A percentile compares a stretch with the other conserved stretches of the same genome.
These are phyloP conservation scores for Drosophila hamatofila DNA, from an alignment of 2,888 invertebrate genomes.

Conservation along the genomic window DNA sequence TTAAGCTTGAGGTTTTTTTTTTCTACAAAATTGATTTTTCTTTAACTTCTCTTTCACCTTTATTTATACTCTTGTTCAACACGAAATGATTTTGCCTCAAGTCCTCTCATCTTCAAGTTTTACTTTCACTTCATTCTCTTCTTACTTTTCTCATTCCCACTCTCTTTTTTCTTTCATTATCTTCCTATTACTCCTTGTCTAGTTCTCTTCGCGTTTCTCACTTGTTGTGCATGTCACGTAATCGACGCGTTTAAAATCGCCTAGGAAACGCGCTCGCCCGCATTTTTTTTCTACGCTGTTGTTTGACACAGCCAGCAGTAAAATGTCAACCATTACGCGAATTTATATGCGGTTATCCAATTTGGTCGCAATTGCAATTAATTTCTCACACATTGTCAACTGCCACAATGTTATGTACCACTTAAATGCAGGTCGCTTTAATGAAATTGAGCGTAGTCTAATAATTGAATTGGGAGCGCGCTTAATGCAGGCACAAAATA, in stretches of 20 bases:
- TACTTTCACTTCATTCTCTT: background rate
- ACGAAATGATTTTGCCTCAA: no score
- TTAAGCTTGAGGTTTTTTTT: background rate
- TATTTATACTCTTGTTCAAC: background rate
- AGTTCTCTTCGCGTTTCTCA: background rate
- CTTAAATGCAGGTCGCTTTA: conserved; percentile 16
- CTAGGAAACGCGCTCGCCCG: conserved; percentile 21
- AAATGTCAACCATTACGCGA: conserved; percentile 44
- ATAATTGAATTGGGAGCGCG: conserved; percentile 18
- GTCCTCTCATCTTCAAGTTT: background rate
- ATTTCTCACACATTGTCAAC: conserved; percentile 68
- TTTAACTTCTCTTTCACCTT: background rate
- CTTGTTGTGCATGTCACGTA: conserved; percentile 32
- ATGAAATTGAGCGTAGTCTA: conserved; percentile 16
- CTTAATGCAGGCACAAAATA: conserved; percentile 9
- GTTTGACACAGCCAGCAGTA: conserved; percentile 27
- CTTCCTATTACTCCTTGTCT: background rate
- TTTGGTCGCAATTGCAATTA: conserved; percentile 67
- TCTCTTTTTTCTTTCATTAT: no score
- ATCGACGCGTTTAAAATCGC: conserved; percentile 38
- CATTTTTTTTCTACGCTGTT: background rate
- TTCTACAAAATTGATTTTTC: background rate
- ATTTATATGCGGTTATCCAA: conserved; percentile 71
- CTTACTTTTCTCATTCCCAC: background rate
- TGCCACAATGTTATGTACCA: conserved; percentile 10